Percentiles rank a stretch among this genome's conserved stretches.
Evolutionary conservation across 2,888 invertebrate species (phyloP).

Genomic region (Anarsia innoxiella): DNA sequence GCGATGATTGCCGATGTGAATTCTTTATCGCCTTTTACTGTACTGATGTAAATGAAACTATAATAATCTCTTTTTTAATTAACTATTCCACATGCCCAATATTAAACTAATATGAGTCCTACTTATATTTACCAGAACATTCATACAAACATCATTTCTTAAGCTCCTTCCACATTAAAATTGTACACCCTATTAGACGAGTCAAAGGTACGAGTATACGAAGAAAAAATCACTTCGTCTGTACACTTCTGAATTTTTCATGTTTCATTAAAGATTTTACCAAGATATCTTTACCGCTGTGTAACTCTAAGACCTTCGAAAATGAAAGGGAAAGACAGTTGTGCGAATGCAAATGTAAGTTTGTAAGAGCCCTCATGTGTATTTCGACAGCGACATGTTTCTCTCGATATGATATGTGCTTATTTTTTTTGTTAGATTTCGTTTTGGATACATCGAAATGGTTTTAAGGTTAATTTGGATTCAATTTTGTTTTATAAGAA

Average conservation of each 20-base stretch:
- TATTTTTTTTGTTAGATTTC: neutral
- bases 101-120: too few relatives aligned
- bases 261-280: slow-evolving; percentile 31
- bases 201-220: slow-evolving; percentile 30
- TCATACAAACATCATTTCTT: slow-evolving; percentile 13
- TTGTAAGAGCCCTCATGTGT: neutral
- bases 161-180: slow-evolving; percentile 28
- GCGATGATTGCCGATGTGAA: too few relatives aligned
- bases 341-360: neutral
- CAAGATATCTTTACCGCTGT: slow-evolving; percentile 11
- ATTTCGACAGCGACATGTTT: neutral
- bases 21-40: too few relatives aligned
- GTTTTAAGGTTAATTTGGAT: too few relatives aligned
- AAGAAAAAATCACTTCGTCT: slow-evolving; percentile 34
- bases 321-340: neutral
- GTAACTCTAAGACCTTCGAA: neutral
- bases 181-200: slow-evolving; percentile 33
- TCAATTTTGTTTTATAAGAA: too few relatives aligned
- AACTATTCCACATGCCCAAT: too few relatives aligned
- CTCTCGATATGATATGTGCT: neutral
- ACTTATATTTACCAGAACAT: too few relatives aligned
- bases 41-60: too few relatives aligned
- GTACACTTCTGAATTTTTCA: slow-evolving; percentile 32
- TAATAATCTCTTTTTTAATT: too few relatives aligned
- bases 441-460: too few relatives aligned